phyloP scores from a whole-genome alignment of 2,113 vertebrate species.

The Antennarius striatus region DNA sequence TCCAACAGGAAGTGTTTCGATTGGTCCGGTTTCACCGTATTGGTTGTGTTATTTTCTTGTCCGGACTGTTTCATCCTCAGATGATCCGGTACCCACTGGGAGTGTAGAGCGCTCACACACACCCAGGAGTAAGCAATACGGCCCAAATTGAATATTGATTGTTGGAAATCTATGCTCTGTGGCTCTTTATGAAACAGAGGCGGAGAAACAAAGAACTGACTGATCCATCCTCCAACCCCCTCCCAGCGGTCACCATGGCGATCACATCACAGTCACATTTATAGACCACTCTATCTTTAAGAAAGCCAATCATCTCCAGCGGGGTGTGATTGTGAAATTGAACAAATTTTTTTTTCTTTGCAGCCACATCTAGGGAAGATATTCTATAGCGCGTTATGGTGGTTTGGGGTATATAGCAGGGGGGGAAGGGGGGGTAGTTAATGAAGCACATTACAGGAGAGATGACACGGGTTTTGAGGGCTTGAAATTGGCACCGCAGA shows the following conservation, averaged over 20 bases:
- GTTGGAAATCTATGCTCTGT: slow-evolving; percentile 48
- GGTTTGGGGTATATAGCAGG: slow-evolving; percentile 39
- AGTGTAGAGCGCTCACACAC: not conserved
- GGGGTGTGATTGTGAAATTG: slow-evolving; percentile 33
- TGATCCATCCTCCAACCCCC: slow-evolving; percentile 34
- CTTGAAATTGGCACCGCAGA: slow-evolving; percentile 68
- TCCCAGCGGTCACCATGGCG: slow-evolving; percentile 7
- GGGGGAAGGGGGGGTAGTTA: slow-evolving; percentile 27
- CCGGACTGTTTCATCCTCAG: too few relatives aligned
- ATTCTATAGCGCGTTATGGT: slow-evolving; percentile 19
- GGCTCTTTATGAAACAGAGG: slow-evolving; percentile 43
- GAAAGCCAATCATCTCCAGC: slow-evolving; percentile 50
- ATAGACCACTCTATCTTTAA: slow-evolving; percentile 7
- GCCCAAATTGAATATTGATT: slow-evolving; percentile 71
- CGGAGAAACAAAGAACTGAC: slow-evolving; percentile 31
- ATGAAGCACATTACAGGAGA: slow-evolving; percentile 60
- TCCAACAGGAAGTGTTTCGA: too few relatives aligned
- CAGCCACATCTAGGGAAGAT: slow-evolving; percentile 37
- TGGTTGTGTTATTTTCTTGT: too few relatives aligned
- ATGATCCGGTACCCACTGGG: too few relatives aligned
- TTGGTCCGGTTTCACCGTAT: too few relatives aligned
- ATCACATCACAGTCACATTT: slow-evolving; percentile 29
- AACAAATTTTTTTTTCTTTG: slow-evolving; percentile 42
- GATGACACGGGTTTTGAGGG: slow-evolving; percentile 60
- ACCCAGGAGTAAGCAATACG: slow-evolving; percentile 22